Evolutionary conservation across 2,888 invertebrate genomes (phyloP), one percentile per base, ranked within the genome.

Genomic region (Nowickia ferox): DNA sequence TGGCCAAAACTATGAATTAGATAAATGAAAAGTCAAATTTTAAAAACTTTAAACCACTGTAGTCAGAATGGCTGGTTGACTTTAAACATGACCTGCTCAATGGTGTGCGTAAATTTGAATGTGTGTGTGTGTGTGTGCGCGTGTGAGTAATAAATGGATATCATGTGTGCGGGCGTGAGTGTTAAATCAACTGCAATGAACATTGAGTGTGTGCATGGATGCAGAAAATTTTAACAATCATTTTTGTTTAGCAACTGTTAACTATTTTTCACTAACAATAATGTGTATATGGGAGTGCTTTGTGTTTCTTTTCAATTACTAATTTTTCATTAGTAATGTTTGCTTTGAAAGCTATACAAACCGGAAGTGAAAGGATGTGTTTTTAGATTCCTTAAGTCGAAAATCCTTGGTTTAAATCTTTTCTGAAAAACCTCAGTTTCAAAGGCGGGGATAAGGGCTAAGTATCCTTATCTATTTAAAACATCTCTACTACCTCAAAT

Each of bases 171-270:
- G 2, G 4, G 19, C 17, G n/a, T 71, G 46, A 53, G 55, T 74
- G 84, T 72, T 83, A 83, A 86, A 83, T 83, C 86, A 83, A 83
- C 79, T 86, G 83, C 83, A 83, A 79, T 80, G 72, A 79, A 72
- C 59, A 72, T 44, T 83, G 66, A 71, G 79, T 72, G 75, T 83
- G 83, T 77, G 75, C 71, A 78, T 71, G 75, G 71, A 83, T 79
- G 85, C 79, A 83, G 78, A 86, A 86, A 82, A 83, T 86, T 82
- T 30, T 76, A 61, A 79, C 82, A 82, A 75, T 82, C 40, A 78
- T 78, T 78, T 81, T 72, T 48, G 38, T 66, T 63, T 80, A 74
- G 40, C 59, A 46, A 3, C 17, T n/a, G 6, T 51, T 51, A 17
- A 9, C n/a, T 8, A 8, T 51, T 51, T 51, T 9, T 30, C 30